phyloP scores from a whole-genome alignment of 2,113 vertebrate species.

The Rhadina sibilatrix region DNA sequence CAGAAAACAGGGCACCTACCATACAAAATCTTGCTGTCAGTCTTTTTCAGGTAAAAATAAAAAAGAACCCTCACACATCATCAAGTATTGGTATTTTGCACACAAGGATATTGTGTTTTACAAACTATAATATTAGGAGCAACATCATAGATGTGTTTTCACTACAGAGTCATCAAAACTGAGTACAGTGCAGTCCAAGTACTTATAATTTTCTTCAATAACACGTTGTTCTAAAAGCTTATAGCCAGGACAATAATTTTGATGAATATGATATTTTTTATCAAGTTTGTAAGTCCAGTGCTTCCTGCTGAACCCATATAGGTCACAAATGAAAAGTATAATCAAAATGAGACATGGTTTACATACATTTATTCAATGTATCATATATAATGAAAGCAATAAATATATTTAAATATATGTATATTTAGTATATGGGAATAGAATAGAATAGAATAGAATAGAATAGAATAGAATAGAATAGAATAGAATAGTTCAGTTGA shows the following conservation, averaged over 20 bases:
- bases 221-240: neutral
- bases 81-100: neutral
- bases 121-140: neutral
- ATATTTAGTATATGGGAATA: neutral
- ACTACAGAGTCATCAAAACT: neutral
- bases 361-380: neutral
- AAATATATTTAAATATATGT: neutral
- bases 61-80: neutral
- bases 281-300: neutral
- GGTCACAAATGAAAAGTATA: neutral
- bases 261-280: neutral
- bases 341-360: neutral
- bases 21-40: neutral
- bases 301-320: neutral
- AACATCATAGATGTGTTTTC: neutral
- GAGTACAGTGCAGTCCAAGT: neutral
- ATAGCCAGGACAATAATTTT: neutral
- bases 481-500: neutral
- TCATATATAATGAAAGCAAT: neutral
- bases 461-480: neutral
- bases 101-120: neutral
- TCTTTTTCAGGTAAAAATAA: neutral
- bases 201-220: neutral
- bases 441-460: neutral
- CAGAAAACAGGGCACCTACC: neutral